A percentile compares a stretch with the other conserved stretches of the same genome.
These are phyloP conservation scores for Sebastes oblongus DNA, from an alignment of 2,797 vertebrate species.

Conservation along the genomic window DNA sequence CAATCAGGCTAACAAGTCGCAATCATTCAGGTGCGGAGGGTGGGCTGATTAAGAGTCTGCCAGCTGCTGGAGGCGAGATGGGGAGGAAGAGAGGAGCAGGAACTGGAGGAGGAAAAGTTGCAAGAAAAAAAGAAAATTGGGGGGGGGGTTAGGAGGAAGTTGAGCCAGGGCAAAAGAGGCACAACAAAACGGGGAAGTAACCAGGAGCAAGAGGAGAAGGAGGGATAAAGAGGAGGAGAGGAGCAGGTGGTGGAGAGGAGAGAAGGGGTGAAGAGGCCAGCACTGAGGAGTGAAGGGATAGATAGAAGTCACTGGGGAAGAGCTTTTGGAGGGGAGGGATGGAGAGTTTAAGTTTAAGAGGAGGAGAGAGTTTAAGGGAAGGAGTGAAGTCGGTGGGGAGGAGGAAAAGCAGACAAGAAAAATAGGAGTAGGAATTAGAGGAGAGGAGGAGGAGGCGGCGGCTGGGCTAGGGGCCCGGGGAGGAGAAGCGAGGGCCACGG, in stretches of 20 bases:
- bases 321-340: slow-evolving; percentile 49
- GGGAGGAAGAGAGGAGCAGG: slow-evolving; percentile 42
- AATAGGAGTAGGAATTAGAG: slow-evolving; percentile 69
- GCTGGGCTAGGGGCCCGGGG: slow-evolving; percentile 80
- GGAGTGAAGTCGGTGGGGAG: slow-evolving; percentile 62
- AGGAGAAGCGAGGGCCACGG: slow-evolving; percentile 89
- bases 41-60: slow-evolving; percentile 93
- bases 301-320: slow-evolving; percentile 50
- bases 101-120: slow-evolving; percentile 75
- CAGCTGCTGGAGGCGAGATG: slow-evolving; percentile 89
- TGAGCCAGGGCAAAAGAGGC: slow-evolving; percentile 28
- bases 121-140: slow-evolving; percentile 12
- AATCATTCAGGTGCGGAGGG: slow-evolving; percentile 90
- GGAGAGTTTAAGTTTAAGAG: neutral
- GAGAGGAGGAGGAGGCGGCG: slow-evolving; percentile 50
- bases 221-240: slow-evolving; percentile 43
- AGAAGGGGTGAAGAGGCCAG: slow-evolving; percentile 64
- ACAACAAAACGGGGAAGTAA: slow-evolving; percentile 39
- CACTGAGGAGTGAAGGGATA: slow-evolving; percentile 41
- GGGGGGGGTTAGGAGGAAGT: slow-evolving; percentile 30
- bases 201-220: slow-evolving; percentile 46
- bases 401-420: slow-evolving; percentile 79
- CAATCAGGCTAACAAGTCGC: slow-evolving; percentile 90
- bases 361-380: neutral
- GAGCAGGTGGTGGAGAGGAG: slow-evolving; percentile 67